These are phyloP conservation scores for Oxyteleia sp. DNA, from an alignment of 2,888 invertebrate genomes.

Conservation along the genomic window DNA sequence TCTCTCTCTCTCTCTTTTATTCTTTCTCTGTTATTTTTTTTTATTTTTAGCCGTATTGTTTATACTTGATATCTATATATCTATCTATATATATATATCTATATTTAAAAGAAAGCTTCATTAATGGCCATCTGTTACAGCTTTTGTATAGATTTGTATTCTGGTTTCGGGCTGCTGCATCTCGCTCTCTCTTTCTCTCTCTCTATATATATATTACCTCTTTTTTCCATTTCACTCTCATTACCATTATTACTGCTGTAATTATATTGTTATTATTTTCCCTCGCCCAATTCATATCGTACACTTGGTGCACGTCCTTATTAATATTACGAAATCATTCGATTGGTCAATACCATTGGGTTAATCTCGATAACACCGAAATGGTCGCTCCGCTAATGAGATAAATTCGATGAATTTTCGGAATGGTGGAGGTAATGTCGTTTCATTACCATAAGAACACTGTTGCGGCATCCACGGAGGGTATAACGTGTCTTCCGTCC, in stretches of 20 bases:
- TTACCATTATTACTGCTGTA: constrained; percentile 53
- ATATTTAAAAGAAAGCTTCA: constrained; percentile 66
- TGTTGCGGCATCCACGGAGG: background rate
- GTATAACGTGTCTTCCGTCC: background rate
- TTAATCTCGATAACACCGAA: constrained; percentile 31
- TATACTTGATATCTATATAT: constrained; percentile 57
- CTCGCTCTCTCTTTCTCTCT: constrained; percentile 49
- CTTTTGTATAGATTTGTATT: constrained; percentile 69
- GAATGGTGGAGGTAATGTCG: background rate
- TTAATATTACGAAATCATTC: constrained; percentile 40
- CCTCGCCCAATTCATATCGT: constrained; percentile 38
- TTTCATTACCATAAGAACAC: background rate
- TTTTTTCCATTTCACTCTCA: constrained; percentile 49
- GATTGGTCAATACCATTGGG: constrained; percentile 39
- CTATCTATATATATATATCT: constrained; percentile 46
- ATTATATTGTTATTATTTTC: constrained; percentile 58
- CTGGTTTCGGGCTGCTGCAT: constrained; percentile 74
- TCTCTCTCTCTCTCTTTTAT: background rate
- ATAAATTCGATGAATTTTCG: constrained; percentile 43
- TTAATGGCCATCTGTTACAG: constrained; percentile 68
- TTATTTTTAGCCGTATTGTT: constrained; percentile 61
- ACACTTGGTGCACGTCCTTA: constrained; percentile 65
- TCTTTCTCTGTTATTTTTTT: no score
- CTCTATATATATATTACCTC: constrained; percentile 34
- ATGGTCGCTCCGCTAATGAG: constrained; percentile 42